Evolutionary conservation across 1,140 invertebrate genomes (phyloP).

Genomic region (Zaprionus davidi): DNA sequence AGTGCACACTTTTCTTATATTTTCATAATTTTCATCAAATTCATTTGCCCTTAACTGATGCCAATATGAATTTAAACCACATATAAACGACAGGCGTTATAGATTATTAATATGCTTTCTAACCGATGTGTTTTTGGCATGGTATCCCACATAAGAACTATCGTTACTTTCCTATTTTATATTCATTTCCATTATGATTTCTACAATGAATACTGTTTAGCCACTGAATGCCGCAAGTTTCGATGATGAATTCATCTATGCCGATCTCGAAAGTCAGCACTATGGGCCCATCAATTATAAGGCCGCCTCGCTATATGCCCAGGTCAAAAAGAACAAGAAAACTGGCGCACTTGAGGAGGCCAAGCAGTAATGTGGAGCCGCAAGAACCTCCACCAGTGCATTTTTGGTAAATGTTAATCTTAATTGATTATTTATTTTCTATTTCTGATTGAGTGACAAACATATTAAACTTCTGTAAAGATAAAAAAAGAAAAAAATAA

Average conservation of each 20-base stretch:
- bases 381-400: conserved; percentile 41
- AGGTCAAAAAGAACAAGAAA: conserved; percentile 88
- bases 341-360: conserved; percentile 68
- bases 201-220: conserved; percentile 66
- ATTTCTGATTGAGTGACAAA: conserved; percentile 18
- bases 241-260: conserved; percentile 93
- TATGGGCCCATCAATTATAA: conserved; percentile 95
- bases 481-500: conserved; percentile 3
- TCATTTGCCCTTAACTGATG: conserved; percentile 33
- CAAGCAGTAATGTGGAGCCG: conserved; percentile 52
- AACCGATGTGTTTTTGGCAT: conserved; percentile 26
- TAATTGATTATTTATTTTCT: conserved; percentile 20
- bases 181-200: conserved; percentile 25
- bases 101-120: conserved; percentile 55
- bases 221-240: conserved; percentile 86
- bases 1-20: conserved; percentile 43
- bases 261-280: conserved; percentile 92
- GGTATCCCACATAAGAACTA: conserved; percentile 1
- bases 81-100: conserved; percentile 53
- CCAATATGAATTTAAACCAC: conserved; percentile 22
- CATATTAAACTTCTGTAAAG: conserved; percentile 52
- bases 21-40: conserved; percentile 9
- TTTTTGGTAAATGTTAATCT: conserved; percentile 47
- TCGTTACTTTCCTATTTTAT: conserved; percentile 2
- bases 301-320: conserved; percentile 91